These are phyloP conservation scores for Lamproptera curius DNA, from an alignment of 2,888 invertebrate species.

Conservation along the genomic window DNA sequence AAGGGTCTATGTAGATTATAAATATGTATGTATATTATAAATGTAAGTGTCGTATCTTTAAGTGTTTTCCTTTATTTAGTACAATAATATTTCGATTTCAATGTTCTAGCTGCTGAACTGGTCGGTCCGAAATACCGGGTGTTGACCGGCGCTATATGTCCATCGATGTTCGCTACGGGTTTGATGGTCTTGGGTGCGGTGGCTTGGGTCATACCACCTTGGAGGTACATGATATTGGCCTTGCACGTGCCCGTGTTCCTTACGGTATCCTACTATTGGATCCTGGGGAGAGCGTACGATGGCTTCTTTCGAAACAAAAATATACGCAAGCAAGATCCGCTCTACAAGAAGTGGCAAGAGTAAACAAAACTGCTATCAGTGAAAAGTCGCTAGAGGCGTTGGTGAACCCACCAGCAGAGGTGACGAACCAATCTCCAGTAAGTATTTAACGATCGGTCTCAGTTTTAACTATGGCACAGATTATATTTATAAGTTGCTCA, in stretches of 20 bases:
- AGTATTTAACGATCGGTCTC: too few species aligned
- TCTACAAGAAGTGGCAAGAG: slow-evolving; percentile 79
- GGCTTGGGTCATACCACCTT: slow-evolving; percentile 79
- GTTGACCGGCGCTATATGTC: slow-evolving; percentile 78
- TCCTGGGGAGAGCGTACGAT: slow-evolving; percentile 85
- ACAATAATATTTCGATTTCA: too few species aligned
- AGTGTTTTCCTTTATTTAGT: too few species aligned
- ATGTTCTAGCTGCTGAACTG: slow-evolving; percentile 81
- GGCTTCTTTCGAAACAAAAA: slow-evolving; percentile 84
- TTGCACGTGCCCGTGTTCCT: slow-evolving; percentile 78
- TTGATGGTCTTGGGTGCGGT: slow-evolving; percentile 79
- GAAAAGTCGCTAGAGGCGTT: slow-evolving; percentile 68
- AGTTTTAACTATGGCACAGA: too few species aligned
- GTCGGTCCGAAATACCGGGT: slow-evolving; percentile 81
- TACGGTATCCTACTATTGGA: slow-evolving; percentile 76
- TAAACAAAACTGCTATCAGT: slow-evolving; percentile 77
- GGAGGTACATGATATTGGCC: slow-evolving; percentile 78
- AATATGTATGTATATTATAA: too few species aligned
- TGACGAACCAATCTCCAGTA: too few species aligned
- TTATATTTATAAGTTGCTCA: too few species aligned
- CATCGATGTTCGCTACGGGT: slow-evolving; percentile 81
- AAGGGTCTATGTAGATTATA: too few species aligned
- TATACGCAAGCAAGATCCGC: slow-evolving; percentile 79
- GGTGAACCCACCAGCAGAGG: slow-evolving; percentile 48
- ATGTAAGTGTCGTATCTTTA: too few species aligned